phyloP scores from a whole-genome alignment of 1,140 invertebrate species.

The Ceratina australensis region DNA sequence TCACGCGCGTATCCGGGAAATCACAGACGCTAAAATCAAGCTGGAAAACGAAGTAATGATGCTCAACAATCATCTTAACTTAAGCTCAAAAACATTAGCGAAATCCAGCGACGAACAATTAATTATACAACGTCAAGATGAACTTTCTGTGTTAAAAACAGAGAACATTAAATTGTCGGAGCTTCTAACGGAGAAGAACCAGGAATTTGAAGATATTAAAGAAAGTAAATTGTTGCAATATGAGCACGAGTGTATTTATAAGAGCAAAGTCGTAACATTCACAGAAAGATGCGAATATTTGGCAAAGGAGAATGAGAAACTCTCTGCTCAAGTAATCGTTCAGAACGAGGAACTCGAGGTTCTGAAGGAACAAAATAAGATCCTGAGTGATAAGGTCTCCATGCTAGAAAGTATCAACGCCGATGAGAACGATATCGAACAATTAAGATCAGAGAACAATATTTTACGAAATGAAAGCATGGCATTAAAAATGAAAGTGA shows the following conservation, averaged over 20 bases:
- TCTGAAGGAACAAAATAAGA: conserved; percentile 26
- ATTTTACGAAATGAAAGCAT: conserved; percentile 30
- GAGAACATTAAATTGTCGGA: conserved; percentile 69
- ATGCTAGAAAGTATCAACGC: conserved; percentile 11
- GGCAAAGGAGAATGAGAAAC: conserved; percentile 27
- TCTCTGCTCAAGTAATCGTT: conserved; percentile 48
- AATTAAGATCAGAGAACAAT: conserved; percentile 42
- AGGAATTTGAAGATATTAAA: conserved; percentile 48
- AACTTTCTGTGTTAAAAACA: conserved; percentile 62
- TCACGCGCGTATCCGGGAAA: conserved; percentile 41
- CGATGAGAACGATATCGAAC: conserved; percentile 22
- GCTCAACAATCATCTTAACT: conserved; percentile 48
- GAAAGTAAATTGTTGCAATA: conserved; percentile 58
- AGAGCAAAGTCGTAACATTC: conserved; percentile 35
- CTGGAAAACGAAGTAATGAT: conserved; percentile 45
- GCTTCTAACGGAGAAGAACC: conserved; percentile 56
- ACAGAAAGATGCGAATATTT: conserved; percentile 37
- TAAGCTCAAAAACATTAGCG: conserved; percentile 26
- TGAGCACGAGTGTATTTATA: conserved; percentile 45
- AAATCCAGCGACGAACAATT: conserved; percentile 46
- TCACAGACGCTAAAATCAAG: conserved; percentile 59
- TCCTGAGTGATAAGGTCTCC: conserved; percentile 38
- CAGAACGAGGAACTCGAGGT: conserved; percentile 47
- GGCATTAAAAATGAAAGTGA: conserved; percentile 46
- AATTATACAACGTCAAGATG: conserved; percentile 44